Conservation (phyloP, 2,113 vertebrate genomes). For the Ellobius talpinus region DNA sequence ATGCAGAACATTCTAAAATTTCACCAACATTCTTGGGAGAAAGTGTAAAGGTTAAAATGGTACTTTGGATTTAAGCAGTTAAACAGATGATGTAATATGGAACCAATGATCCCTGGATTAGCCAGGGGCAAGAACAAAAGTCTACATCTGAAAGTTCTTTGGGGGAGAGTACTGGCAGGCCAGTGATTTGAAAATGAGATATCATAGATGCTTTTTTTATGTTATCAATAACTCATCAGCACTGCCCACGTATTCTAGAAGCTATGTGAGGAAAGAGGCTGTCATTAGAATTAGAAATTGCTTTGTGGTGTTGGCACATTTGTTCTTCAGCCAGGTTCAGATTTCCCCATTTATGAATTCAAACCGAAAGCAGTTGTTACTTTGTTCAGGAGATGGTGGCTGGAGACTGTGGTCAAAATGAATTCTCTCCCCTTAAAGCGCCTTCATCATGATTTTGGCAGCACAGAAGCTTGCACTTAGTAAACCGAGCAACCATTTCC, state of each 20-base stretch:
- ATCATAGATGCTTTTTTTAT: conserved; percentile 34
- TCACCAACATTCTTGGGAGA: not conserved
- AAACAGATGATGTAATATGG: conserved; percentile 43
- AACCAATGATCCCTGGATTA: conserved; percentile 30
- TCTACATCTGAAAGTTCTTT: conserved; percentile 57
- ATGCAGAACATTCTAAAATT: conserved; percentile 46
- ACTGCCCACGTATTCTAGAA: conserved; percentile 63
- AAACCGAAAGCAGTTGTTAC: conserved; percentile 58
- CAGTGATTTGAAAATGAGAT: conserved; percentile 64
- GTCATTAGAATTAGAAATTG: conserved; percentile 71
- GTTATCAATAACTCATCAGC: conserved; percentile 46
- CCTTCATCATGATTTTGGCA: conserved; percentile 60
- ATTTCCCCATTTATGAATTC: conserved; percentile 68
- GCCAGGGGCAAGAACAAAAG: conserved; percentile 39
- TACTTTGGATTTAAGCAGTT: conserved; percentile 36
- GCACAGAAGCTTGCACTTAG: not conserved
- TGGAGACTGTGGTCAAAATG: conserved; percentile 50
- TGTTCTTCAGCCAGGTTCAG: conserved; percentile 36
- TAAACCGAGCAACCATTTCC: conserved; percentile 66
- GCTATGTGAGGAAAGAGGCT: conserved; percentile 67
- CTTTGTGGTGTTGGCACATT: conserved; percentile 63
- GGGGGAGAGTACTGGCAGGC: conserved; percentile 57
- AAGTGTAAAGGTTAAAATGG: conserved; percentile 50
- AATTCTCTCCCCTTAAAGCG: conserved; percentile 66
- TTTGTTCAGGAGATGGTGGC: conserved; percentile 37